Base-by-base conservation (phyloP, 92 coral and sea anemone genomes). In the Parazoanthus darwini region DNA sequence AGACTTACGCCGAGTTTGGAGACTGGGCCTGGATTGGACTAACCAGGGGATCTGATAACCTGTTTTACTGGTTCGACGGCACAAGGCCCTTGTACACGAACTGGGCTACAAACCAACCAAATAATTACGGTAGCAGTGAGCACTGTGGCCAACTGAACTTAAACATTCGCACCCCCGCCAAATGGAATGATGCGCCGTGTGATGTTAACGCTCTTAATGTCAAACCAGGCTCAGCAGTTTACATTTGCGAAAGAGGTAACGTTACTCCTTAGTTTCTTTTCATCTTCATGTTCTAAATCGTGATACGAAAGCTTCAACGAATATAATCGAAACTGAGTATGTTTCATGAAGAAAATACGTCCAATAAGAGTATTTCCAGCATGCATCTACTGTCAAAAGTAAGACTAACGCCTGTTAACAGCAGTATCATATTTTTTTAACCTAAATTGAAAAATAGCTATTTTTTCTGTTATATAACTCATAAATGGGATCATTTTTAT, bases 211-310 rank as follows among this genome's bases (percentile, higher is more conserved):
- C 1, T 23, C 6, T 9, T 50, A 0, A 50, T 50, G 9, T 0
- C 33, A 0, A 50, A 6, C 1, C 10, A 22, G 44, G 6, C 42
- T 36, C 78, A 74, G 14, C 78, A 26, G 26, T 1, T 39, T 74
- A 74, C 23, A 43, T 74, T 74, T 74, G 79, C n/a, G 79, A 74
- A 43, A 74, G 79, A 36, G 79, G 79, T 74, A 36, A 74, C 4
- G 6, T 59, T 15, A 3, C 67, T 16, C 6, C 15, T 2, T 16
- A 56, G 6, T 59, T 59, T 59, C 25, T 50, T 50, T 6, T 2
- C 56, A 50, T 0, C 56, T 50, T 50, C 11, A 50, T 8, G 8
- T 8, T 50, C 0, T 1, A 50, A 50, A 9, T 50, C 56, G 56
- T 50, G 56, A 50, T 50, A 50, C 56, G 11, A 50, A 50, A 50